Evolutionary conservation across 1,140 invertebrate species (phyloP), one percentile per base, ranked within the genome.

Genomic region (Drusus annulatus): DNA sequence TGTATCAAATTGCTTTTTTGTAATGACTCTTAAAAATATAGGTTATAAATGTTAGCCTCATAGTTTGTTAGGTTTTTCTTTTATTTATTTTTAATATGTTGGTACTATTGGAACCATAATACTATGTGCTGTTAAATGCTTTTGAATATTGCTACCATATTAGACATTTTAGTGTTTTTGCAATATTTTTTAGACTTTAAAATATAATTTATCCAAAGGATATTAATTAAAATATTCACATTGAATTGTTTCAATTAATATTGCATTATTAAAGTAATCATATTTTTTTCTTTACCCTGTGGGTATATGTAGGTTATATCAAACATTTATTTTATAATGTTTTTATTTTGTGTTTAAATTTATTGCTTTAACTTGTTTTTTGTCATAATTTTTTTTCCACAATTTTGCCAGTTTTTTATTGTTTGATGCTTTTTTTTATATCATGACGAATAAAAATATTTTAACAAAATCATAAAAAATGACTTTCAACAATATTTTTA

Each of bases 51-150:
- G n/a, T n/a, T n/a, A n/a, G n/a, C n/a, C n/a, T n/a, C n/a, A n/a
- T n/a, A n/a, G n/a, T n/a, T n/a, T n/a, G n/a, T n/a, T n/a, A n/a
- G n/a, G n/a, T n/a, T n/a, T n/a, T 63, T 63, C 23, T 63, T 56
- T 16, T 63, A 28, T 56, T 16, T 63, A 28, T 23, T 25, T 36
- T 68, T 68, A 21, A 23, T 13, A 68, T 31, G 63, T 68, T 50
- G 63, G 31, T 68, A 68, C 63, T 68, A 36, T 13, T 45, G 63
- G 16, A 68, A 68, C 25, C 63, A 15, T n/a, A n/a, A n/a, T n/a
- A n/a, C n/a, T 23, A 25, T 77, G 75, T 63, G 65, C 75, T 54
- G 28, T 51, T 58, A 21, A 76, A 62, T 76, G 56, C 45, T 45
- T 19, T 13, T 3, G 52, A 19, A 52, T 54, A 76, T 54, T 56